Conservation (phyloP, 2,888 invertebrate species). For the Toxonevra muliebris region DNA sequence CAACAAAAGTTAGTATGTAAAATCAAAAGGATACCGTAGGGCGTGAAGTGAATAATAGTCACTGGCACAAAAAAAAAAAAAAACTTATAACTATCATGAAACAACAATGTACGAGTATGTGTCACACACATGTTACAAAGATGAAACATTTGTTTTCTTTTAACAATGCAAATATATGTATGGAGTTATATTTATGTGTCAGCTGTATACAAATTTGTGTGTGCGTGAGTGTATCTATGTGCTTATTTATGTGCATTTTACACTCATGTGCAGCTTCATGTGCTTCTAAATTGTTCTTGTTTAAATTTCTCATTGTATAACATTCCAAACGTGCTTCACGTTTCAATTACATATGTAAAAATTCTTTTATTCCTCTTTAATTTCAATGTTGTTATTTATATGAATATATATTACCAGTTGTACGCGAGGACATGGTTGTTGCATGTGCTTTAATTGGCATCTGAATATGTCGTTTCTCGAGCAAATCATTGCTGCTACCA, state of each 20-base stretch:
- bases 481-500: slow-evolving; percentile 60
- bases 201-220: neutral
- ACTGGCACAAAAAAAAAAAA: slow-evolving; percentile 15
- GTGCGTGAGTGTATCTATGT: neutral
- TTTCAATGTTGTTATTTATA: neutral
- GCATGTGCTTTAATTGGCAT: slow-evolving; percentile 49
- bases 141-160: too few relatives aligned
- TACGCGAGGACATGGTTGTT: slow-evolving; percentile 36
- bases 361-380: slow-evolving; percentile 8
- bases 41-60: slow-evolving; percentile 20
- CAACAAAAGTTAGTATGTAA: slow-evolving; percentile 23
- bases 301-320: neutral
- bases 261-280: neutral
- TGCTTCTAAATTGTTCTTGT: neutral
- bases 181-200: too few relatives aligned
- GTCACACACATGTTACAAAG: too few relatives aligned
- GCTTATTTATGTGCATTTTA: neutral
- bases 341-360: neutral
- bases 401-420: slow-evolving; percentile 39
- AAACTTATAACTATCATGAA: too few relatives aligned
- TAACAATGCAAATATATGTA: too few relatives aligned
- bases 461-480: slow-evolving; percentile 59
- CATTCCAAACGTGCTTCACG: slow-evolving; percentile 30
- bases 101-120: too few relatives aligned
- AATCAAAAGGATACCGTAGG: slow-evolving; percentile 24